A percentile compares a stretch with the other conserved stretches of the same genome.
phyloP scores from a whole-genome alignment of 1,140 invertebrate species.

The Eufriesea mexicana region DNA sequence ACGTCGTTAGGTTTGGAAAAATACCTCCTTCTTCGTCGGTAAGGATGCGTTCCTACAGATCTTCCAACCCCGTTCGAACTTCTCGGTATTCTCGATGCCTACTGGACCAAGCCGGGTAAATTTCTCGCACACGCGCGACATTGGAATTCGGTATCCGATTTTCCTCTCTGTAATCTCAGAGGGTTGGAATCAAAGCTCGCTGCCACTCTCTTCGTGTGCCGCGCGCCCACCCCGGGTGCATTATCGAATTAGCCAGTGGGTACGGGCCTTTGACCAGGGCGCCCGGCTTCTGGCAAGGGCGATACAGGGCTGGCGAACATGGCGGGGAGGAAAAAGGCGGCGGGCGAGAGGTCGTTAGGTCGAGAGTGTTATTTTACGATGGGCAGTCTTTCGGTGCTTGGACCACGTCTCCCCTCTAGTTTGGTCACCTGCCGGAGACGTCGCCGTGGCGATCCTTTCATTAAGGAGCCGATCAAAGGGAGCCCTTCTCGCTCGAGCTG shows the following conservation, averaged over 20 bases:
- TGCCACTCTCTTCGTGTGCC: neutral
- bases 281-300: conserved; percentile 26
- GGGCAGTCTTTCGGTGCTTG: conserved; percentile 15
- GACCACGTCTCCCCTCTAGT: conserved; percentile 2
- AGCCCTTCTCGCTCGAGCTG: neutral
- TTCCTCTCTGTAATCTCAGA: conserved; percentile 67
- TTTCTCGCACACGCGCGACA: conserved; percentile 39
- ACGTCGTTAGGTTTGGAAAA: too few relatives aligned
- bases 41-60: too few relatives aligned
- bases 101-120: neutral
- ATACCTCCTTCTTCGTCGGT: too few relatives aligned
- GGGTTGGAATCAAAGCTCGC: conserved; percentile 68
- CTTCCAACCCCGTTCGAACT: too few relatives aligned
- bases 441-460: conserved; percentile 48
- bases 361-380: conserved; percentile 59
- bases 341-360: conserved; percentile 48
- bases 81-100: too few relatives aligned
- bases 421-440: conserved; percentile 18
- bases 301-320: conserved; percentile 3
- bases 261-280: conserved; percentile 54
- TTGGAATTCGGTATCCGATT: conserved; percentile 70
- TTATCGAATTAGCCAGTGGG: conserved; percentile 69
- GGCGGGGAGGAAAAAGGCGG: neutral
- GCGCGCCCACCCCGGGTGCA: conserved; percentile 34
- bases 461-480: conserved; percentile 59